A percentile compares a stretch with the other conserved stretches of the same genome.
Conservation (phyloP, 2,888 invertebrate genomes). For the Epicampocera succincta region DNA sequence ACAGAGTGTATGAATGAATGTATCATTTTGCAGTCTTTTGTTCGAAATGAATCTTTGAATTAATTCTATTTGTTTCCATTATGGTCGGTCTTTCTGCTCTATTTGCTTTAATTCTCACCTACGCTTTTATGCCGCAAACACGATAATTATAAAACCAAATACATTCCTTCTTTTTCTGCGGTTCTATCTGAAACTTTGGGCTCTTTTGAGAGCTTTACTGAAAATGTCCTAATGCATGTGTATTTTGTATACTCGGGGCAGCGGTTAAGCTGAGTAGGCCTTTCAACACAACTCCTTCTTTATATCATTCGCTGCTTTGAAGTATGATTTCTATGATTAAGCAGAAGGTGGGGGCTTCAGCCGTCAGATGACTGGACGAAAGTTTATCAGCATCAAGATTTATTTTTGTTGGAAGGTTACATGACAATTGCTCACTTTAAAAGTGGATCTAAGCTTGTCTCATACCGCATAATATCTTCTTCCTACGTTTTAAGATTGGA, state of each 20-base stretch:
- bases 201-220: constrained; percentile 21
- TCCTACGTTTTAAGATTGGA: too few relatives aligned
- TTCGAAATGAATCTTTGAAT: constrained; percentile 43
- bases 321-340: too few relatives aligned
- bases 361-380: too few relatives aligned
- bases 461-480: too few relatives aligned
- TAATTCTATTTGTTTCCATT: constrained; percentile 52
- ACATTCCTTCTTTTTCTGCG: constrained; percentile 35
- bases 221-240: background rate
- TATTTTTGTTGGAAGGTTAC: too few relatives aligned
- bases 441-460: too few relatives aligned
- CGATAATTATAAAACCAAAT: constrained; percentile 40
- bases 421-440: too few relatives aligned
- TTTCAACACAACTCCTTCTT: too few relatives aligned
- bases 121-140: constrained; percentile 49
- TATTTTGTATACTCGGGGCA: background rate
- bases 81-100: constrained; percentile 57
- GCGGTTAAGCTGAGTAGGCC: too few relatives aligned
- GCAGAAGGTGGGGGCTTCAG: too few relatives aligned
- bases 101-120: constrained; percentile 66
- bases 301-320: too few relatives aligned
- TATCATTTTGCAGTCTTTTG: constrained; percentile 42
- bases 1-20: constrained; percentile 4
- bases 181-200: constrained; percentile 36
- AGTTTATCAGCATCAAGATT: too few relatives aligned